Evolutionary conservation across 2,113 vertebrate species (phyloP).

Genomic region (Ceyx margarethae): DNA sequence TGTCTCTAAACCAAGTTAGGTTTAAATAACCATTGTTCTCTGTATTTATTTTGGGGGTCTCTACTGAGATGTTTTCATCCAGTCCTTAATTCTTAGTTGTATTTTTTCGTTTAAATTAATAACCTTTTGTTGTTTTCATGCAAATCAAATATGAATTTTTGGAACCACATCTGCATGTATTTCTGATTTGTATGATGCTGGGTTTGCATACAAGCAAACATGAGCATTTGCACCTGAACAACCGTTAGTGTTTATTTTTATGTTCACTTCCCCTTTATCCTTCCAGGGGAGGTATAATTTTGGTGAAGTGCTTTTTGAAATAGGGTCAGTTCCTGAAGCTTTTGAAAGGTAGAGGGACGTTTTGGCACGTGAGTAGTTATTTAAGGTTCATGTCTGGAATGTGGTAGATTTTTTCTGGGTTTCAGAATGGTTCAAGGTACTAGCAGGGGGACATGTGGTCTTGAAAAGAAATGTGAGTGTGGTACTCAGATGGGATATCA

Average conservation of each 20-base stretch:
- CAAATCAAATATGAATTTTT: neutral
- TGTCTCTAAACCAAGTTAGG: neutral
- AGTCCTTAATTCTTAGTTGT: neutral
- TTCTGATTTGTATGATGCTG: neutral
- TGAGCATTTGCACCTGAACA: conserved; percentile 15
- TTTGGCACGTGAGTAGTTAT: conserved; percentile 2
- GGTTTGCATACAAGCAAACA: conserved; percentile 44
- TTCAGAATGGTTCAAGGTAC: neutral
- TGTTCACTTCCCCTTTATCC: conserved; percentile 46
- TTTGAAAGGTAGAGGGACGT: neutral
- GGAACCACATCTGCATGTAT: neutral
- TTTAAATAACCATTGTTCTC: neutral
- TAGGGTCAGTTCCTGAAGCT: neutral
- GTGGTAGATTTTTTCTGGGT: neutral
- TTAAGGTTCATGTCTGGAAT: neutral
- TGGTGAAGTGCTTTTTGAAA: neutral
- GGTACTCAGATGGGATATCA: neutral
- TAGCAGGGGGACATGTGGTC: neutral
- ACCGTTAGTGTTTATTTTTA: conserved; percentile 21
- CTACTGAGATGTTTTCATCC: neutral
- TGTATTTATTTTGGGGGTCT: neutral
- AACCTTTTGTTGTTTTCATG: neutral
- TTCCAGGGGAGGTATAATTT: neutral
- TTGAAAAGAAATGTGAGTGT: neutral
- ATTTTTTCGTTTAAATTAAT: neutral